A percentile compares a stretch with the other conserved stretches of the same genome.
These are phyloP conservation scores for Ciona savignyi DNA, from an alignment of 23 tunicate genomes.

Conservation along the genomic window DNA sequence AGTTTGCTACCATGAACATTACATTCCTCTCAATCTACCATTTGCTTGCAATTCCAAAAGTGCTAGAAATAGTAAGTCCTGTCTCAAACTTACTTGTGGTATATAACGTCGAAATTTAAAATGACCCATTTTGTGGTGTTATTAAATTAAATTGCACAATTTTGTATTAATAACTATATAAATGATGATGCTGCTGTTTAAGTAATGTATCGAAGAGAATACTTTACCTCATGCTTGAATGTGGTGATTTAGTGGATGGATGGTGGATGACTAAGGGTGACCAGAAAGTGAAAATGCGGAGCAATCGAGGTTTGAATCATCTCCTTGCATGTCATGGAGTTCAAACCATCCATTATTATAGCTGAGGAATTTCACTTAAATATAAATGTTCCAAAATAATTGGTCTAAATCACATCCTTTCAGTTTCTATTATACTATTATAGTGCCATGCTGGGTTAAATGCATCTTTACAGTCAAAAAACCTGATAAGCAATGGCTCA, in stretches of 20 bases:
- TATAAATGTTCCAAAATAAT: too few species aligned
- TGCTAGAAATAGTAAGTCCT: slow-evolving; percentile 13
- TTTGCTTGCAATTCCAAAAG: slow-evolving; percentile 48
- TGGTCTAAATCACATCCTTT: not conserved
- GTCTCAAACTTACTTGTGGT: not conserved
- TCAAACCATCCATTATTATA: not conserved
- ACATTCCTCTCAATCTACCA: slow-evolving; percentile 91
- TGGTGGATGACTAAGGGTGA: not conserved
- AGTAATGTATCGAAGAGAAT: not conserved
- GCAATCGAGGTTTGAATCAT: not conserved
- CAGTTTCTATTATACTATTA: not conserved
- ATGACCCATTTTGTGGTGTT: not conserved
- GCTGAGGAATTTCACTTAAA: too few species aligned
- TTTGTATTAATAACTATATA: too few species aligned
- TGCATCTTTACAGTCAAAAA: too few species aligned
- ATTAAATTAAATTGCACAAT: too few species aligned
- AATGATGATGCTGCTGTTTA: not conserved
- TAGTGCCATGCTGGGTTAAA: too few species aligned
- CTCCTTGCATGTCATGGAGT: not conserved
- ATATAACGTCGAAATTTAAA: not conserved
- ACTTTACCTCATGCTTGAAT: not conserved
- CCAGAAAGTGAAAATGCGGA: not conserved
- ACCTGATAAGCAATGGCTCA: too few species aligned
- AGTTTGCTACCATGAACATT: slow-evolving; percentile 79
- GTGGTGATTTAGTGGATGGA: not conserved